A percentile compares a stretch with the other conserved stretches of the same genome.
Evolutionary conservation across 2,888 invertebrate species (phyloP).

Genomic region (Patella ulyssiponensis): DNA sequence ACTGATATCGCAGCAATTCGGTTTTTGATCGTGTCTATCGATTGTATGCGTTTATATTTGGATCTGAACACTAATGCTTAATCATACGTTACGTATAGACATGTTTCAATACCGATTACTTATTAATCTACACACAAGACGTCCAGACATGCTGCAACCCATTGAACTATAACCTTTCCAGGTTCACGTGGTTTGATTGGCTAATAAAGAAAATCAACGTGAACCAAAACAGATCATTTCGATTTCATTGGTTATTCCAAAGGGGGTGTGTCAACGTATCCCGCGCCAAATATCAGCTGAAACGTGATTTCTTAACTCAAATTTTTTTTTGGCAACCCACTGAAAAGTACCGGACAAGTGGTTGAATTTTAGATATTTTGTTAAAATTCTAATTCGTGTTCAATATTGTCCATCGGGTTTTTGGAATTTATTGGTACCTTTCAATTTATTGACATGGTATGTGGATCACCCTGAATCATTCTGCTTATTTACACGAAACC

Average conservation of each 20-base stretch:
- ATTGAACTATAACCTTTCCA: slow-evolving; percentile 27
- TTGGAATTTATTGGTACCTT: no score
- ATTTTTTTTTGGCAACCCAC: no score
- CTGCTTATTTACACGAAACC: no score
- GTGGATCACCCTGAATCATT: no score
- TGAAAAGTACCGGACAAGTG: no score
- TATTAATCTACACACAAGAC: slow-evolving; percentile 17
- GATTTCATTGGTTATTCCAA: slow-evolving; percentile 44
- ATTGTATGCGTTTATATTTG: no score
- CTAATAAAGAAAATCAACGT: slow-evolving; percentile 13
- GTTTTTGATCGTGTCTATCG: no score
- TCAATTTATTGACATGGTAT: no score
- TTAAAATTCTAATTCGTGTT: no score
- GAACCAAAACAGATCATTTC: slow-evolving; percentile 17
- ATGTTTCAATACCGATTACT: slow-evolving; percentile 24
- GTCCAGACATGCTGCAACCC: slow-evolving; percentile 30
- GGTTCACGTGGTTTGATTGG: slow-evolving; percentile 25
- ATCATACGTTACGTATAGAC: slow-evolving; percentile 23
- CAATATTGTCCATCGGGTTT: no score
- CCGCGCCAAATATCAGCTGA: slow-evolving; percentile 55
- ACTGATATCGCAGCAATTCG: no score
- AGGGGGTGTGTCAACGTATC: slow-evolving; percentile 51
- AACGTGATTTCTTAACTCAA: neutral
- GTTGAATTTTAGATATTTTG: no score
- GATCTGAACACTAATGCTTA: neutral